A percentile compares a stretch with the other conserved stretches of the same genome.
phyloP scores from a whole-genome alignment of 1,140 invertebrate species.

The Monochamus saltuarius region DNA sequence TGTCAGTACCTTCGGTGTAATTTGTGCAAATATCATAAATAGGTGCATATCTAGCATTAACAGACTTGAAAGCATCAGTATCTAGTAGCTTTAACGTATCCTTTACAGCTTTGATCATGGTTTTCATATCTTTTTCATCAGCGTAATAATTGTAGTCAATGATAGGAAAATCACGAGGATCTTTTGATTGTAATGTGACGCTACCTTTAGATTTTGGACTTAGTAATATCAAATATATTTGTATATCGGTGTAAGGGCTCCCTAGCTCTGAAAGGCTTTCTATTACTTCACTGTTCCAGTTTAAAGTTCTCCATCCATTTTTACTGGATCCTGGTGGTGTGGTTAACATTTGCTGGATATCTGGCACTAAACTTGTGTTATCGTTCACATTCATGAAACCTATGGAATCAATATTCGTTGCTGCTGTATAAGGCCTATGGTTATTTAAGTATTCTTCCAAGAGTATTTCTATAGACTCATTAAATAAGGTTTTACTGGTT shows the following conservation, averaged over 20 bases:
- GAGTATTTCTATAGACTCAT: conserved; percentile 2
- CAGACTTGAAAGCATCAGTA: conserved; percentile 55
- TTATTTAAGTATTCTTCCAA: conserved; percentile 21
- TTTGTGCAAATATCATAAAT: no score
- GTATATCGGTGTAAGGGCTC: conserved; percentile 44
- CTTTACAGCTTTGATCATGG: conserved; percentile 62
- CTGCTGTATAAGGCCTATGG: conserved; percentile 11
- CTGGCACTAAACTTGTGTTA: no score
- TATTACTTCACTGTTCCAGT: no score
- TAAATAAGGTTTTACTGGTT: conserved; percentile 13
- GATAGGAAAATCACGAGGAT: conserved; percentile 72
- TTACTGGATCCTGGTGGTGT: no score
- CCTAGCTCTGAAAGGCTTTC: no score
- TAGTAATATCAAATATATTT: conserved; percentile 62
- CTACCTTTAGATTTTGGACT: conserved; percentile 72
- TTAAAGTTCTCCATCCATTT: no score
- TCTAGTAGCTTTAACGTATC: conserved; percentile 59
- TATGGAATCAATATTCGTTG: background rate
- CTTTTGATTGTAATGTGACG: conserved; percentile 63
- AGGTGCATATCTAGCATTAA: background rate
- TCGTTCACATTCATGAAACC: conserved; percentile 4
- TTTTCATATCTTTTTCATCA: conserved; percentile 61
- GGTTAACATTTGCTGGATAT: no score
- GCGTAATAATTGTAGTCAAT: conserved; percentile 76
- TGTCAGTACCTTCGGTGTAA: no score